These are phyloP conservation scores for Caerostris darwini DNA, from an alignment of 1,140 invertebrate species.

Conservation along the genomic window DNA sequence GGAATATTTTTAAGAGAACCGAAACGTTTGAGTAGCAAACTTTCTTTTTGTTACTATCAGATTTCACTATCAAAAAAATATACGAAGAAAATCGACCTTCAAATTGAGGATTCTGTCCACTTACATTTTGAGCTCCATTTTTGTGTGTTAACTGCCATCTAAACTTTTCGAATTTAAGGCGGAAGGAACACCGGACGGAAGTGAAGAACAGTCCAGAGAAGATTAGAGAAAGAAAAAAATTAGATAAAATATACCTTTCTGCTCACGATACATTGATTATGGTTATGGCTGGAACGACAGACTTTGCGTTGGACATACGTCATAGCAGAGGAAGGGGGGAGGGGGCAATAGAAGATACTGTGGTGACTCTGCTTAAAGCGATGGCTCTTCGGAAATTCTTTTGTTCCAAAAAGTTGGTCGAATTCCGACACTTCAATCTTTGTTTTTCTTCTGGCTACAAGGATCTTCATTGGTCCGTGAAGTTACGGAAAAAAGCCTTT, in stretches of 20 bases:
- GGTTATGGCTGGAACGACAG: conserved; percentile 62
- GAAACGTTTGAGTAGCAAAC: too few species aligned
- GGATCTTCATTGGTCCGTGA: conserved; percentile 63
- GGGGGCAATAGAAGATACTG: too few species aligned
- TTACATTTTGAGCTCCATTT: background rate
- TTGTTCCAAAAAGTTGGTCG: conserved; percentile 47
- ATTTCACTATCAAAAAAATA: background rate
- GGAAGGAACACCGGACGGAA: background rate
- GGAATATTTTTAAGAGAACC: too few species aligned
- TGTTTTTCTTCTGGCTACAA: conserved; percentile 15
- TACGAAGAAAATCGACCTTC: background rate
- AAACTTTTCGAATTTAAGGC: background rate
- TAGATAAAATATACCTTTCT: conserved; percentile 43
- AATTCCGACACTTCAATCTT: conserved; percentile 74
- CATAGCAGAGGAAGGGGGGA: background rate
- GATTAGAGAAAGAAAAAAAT: background rate
- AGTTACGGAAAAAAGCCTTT: conserved; percentile 57
- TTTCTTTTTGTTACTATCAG: too few species aligned
- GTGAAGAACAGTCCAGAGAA: background rate
- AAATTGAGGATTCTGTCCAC: background rate
- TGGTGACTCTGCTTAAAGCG: background rate
- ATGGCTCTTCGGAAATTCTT: conserved; percentile 52
- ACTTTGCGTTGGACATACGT: conserved; percentile 43
- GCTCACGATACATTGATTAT: conserved; percentile 64
- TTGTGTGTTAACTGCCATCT: background rate